Evolutionary conservation across 1,140 invertebrate species (phyloP), one percentile per base, ranked within the genome.

Genomic region (Ptiloglossa arizonensis): DNA sequence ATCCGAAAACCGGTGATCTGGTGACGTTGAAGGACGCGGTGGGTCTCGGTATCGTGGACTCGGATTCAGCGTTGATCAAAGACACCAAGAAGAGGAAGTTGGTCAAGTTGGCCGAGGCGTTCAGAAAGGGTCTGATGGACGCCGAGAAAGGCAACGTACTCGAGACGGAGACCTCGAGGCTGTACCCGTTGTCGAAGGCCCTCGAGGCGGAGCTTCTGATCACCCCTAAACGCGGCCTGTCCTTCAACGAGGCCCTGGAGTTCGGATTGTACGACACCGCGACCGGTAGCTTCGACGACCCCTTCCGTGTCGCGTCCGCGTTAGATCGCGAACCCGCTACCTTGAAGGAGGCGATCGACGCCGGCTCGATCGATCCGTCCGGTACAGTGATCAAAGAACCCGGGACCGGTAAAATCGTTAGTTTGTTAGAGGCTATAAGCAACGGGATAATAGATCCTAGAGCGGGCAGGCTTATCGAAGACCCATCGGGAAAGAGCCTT

Each of bases 61-160:
- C 97, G 0, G 95, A 97, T 90, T 97, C 97, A 11, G 97, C 96
- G 41, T 91, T 98, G 69, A 95, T 98, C 52, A 98, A 98, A 94
- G 97, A 98, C 93, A 94, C 95, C 77, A 94, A 95, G 81, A 97
- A 97, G 87, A 95, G 95, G 85, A 95, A 96, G 87, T 91, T 98
- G 71, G 94, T 98, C 11, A 97, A 97, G 87, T 93, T 98, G 69
- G 95, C 96, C 29, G 97, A 98, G 89, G 97, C 97, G 19, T 97
- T 97, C 92, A 94, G 96, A 54, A 96, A 96, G 89, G 97, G 97
- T 27, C 92, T 98, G 19, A 96, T 98, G 92, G 97, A 98, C 90
- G 94, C 96, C 22, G 96, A 97, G 67, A 97, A 97, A 81, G 95
- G 95, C 79, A 96, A 96, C 89, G 96, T 97, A 38, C 90, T 98